A percentile compares a stretch with the other conserved stretches of the same genome.
These are phyloP conservation scores for Thrips palmi DNA, from an alignment of 1,140 invertebrate species.

Conservation along the genomic window DNA sequence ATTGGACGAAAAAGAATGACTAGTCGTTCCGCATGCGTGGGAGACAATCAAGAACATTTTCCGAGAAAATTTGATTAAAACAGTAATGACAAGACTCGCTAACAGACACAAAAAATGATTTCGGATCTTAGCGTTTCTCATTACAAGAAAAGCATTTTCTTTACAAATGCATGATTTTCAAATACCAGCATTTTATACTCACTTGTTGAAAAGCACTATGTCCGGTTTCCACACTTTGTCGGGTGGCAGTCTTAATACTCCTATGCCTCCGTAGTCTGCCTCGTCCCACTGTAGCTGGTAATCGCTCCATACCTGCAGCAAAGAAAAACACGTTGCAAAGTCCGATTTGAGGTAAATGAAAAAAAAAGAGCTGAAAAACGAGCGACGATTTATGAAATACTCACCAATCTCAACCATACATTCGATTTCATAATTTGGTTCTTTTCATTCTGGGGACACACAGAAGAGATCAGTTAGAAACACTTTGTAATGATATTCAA, in stretches of 20 bases:
- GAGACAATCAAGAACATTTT: neutral
- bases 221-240: constrained; percentile 99
- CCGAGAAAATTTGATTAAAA: too few species aligned
- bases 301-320: constrained; percentile 74
- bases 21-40: neutral
- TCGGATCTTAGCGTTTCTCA: neutral
- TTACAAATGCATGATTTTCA: neutral
- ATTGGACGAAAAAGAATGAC: constrained; percentile 9
- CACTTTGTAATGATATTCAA: too few species aligned
- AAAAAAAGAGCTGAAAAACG: neutral
- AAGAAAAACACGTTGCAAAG: neutral
- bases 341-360: neutral
- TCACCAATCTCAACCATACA: constrained; percentile 86
- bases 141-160: too few species aligned
- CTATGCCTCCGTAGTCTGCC: constrained; percentile 92
- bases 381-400: constrained; percentile 20
- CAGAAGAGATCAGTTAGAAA: too few species aligned
- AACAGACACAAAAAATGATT: neutral
- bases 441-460: constrained; percentile 98
- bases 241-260: constrained; percentile 82
- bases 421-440: constrained; percentile 99
- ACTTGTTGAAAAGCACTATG: constrained; percentile 99
- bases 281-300: constrained; percentile 97
- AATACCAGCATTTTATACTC: constrained; percentile 25
- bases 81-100: too few species aligned